Conservation (phyloP, 2,113 vertebrate genomes). For the Pelusios castaneus region DNA sequence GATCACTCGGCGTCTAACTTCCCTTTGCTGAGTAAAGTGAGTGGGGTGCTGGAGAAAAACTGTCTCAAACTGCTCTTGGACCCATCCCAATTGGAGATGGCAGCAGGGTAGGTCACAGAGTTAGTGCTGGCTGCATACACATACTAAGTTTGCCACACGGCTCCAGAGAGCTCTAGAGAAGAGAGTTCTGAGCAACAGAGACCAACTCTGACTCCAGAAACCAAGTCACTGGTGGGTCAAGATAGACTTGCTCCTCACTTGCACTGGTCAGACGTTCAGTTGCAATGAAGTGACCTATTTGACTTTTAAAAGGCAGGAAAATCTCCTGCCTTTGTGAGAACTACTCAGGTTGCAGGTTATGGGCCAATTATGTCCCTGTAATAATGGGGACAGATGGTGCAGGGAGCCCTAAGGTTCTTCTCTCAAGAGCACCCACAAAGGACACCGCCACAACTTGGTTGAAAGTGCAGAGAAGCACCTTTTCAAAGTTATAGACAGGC, state of each 20-base stretch:
- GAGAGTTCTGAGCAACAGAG: background rate
- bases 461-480: background rate
- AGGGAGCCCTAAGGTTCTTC: background rate
- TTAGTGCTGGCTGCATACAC: background rate
- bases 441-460: background rate
- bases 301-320: background rate
- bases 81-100: background rate
- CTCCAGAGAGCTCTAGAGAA: background rate
- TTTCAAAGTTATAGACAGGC: background rate
- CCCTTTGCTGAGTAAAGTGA: background rate
- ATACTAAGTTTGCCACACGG: background rate
- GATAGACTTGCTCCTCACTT: background rate
- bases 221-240: background rate
- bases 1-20: background rate
- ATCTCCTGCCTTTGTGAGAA: background rate
- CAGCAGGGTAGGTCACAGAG: background rate
- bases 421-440: background rate
- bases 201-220: background rate
- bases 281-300: background rate
- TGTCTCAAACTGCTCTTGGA: background rate
- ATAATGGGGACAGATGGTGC: background rate
- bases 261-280: background rate
- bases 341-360: background rate
- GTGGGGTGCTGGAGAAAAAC: background rate
- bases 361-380: background rate